Evolutionary conservation across 2,113 vertebrate genomes (phyloP), one percentile per base, ranked within the genome.

Genomic region (Alethe diademata): DNA sequence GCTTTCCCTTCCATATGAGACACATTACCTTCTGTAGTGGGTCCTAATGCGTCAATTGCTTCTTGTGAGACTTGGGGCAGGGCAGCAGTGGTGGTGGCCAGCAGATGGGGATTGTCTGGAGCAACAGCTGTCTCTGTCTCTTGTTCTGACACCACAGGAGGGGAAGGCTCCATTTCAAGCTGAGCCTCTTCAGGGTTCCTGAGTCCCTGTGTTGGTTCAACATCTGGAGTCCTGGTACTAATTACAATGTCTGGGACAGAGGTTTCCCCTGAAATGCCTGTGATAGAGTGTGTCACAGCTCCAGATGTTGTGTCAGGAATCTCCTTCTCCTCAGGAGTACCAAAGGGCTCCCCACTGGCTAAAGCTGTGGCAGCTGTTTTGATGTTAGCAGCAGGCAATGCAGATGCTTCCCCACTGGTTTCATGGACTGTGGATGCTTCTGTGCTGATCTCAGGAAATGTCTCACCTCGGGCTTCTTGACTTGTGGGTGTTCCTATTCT

Each of bases 21-120:
- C 47, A 90, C 19, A 2, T n/a, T 98, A 98, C 98, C 98, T 98
- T 96, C 67, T 81, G 45, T 15, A 16, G 94, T 87, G 33, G 95
- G 82, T 90, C 93, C 86, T 43, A 96, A 74, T 7, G 92, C 73
- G 4, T 93, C 88, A 26, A 95, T 93, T 53, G 93, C 93, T 75
- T 96, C 96, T 50, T 97, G 88, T 43, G 97, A 93, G 40, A 61
- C 95, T 95, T 95, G 92, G 61, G 97, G 26, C 47, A 96, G 90
- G 67, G 53, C n/a, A 67, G 96, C 81, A 40, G 96, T 70, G 14
- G 96, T 48, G 24, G 96, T 92, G 14, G 96, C 86, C 67, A 61
- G 75, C 82, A 91, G 90, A 87, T 71, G 86, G 40, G 86, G 40
- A 24, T 60, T 87, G 50, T 95, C 91, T 73, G 84, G 92, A 93